Conservation (phyloP, 2,888 invertebrate genomes). For the Brachycybe producta region DNA sequence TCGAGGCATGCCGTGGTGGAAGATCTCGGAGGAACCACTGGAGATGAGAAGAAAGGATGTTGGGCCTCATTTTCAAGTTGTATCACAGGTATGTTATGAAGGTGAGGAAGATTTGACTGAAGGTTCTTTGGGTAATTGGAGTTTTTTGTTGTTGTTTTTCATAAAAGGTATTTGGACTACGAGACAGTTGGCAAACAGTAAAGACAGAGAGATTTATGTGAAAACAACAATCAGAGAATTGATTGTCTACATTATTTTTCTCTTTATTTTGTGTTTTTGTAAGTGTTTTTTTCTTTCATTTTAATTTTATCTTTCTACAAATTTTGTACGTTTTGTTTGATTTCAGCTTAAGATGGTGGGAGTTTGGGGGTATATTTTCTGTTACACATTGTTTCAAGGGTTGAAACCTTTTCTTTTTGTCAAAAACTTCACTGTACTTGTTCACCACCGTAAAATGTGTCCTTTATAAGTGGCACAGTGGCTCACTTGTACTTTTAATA, state of each 20-base stretch:
- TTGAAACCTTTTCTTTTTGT: no score
- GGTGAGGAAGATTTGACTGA: not conserved
- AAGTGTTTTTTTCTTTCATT: constrained; percentile 13
- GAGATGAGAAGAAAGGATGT: constrained; percentile 16
- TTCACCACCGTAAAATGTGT: no score
- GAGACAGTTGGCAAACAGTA: constrained; percentile 27
- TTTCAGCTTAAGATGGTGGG: no score
- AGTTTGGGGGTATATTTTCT: no score
- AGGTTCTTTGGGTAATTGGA: not conserved
- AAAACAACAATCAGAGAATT: constrained; percentile 30
- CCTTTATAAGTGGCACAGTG: no score
- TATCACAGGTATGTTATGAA: constrained; percentile 11
- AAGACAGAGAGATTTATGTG: constrained; percentile 28
- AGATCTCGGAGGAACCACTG: constrained; percentile 15
- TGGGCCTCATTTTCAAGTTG: constrained; percentile 17
- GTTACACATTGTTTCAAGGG: no score
- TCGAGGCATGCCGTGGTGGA: no score
- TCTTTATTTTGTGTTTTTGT: constrained; percentile 23
- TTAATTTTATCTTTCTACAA: not conserved
- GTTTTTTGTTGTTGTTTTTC: constrained; percentile 5
- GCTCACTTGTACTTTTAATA: no score
- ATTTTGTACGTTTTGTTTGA: no score
- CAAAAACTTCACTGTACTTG: no score
- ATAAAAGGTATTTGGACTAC: constrained; percentile 28
- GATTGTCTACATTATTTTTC: constrained; percentile 29